Conservation (phyloP, 64 coral and sea anemone genomes). For the Porites lutea region DNA sequence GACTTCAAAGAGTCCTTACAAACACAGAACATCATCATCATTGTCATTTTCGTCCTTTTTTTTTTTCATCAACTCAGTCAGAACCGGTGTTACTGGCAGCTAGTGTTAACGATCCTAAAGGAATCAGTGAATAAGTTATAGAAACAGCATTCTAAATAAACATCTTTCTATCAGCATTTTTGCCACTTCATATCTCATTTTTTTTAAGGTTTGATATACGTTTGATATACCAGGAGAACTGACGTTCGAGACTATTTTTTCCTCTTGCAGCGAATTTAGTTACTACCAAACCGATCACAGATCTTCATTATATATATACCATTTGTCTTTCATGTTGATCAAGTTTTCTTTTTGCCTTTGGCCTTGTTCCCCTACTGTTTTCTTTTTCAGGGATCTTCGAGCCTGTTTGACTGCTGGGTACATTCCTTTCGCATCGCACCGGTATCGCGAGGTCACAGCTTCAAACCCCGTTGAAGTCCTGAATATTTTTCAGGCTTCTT, state of each 20-base stretch:
- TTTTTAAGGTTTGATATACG: slow-evolving; percentile 23
- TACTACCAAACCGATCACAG: slow-evolving; percentile 42
- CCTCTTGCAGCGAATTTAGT: slow-evolving; percentile 11
- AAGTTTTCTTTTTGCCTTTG: slow-evolving; percentile 57
- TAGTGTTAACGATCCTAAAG: slow-evolving; percentile 31
- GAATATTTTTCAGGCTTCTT: too few relatives aligned
- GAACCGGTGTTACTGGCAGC: slow-evolving; percentile 50
- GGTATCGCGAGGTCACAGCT: too few relatives aligned
- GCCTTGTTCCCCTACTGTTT: slow-evolving; percentile 46
- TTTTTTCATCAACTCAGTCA: slow-evolving; percentile 42
- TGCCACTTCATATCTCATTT: slow-evolving; percentile 37
- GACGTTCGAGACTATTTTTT: not conserved
- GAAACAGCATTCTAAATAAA: slow-evolving; percentile 46
- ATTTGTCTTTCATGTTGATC: slow-evolving; percentile 45
- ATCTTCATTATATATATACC: too few relatives aligned
- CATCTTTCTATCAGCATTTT: slow-evolving; percentile 39
- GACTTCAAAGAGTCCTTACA: slow-evolving; percentile 47
- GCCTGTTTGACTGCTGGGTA: slow-evolving; percentile 41
- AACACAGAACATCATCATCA: slow-evolving; percentile 55
- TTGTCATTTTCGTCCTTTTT: slow-evolving; percentile 49
- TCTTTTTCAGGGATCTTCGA: slow-evolving; percentile 37
- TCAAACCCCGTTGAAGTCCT: too few relatives aligned
- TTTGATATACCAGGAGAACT: not conserved
- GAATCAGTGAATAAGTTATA: slow-evolving; percentile 58
- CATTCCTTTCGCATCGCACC: not conserved